Evolutionary conservation across 2,797 vertebrate genomes (phyloP).

Genomic region (Delichon dasypus): DNA sequence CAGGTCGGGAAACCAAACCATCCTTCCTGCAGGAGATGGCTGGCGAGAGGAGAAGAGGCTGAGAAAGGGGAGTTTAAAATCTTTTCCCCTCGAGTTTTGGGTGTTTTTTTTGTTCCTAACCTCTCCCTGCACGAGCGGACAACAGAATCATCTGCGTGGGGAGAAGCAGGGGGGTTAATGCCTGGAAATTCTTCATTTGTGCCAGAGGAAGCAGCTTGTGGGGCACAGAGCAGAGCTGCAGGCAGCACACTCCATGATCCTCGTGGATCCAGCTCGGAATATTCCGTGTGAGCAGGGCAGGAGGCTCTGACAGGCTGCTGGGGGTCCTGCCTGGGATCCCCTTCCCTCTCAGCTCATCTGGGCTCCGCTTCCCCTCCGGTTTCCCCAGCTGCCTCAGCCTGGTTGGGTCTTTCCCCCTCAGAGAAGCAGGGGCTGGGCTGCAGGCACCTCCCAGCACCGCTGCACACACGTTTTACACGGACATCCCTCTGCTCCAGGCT

Average conservation of each 20-base stretch:
- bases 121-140: background rate
- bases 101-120: background rate
- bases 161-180: too few species aligned
- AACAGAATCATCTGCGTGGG: background rate
- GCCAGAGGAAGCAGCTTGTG: background rate
- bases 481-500: accelerated
- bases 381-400: background rate
- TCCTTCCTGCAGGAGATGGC: background rate
- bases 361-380: background rate
- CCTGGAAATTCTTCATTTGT: background rate
- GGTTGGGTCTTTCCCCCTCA: background rate
- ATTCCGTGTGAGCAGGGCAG: background rate
- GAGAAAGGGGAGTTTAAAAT: background rate
- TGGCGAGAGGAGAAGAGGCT: background rate
- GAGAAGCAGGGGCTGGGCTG: background rate
- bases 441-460: background rate
- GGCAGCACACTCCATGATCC: accelerated
- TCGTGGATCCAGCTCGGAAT: background rate
- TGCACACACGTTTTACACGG: accelerated
- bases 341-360: background rate
- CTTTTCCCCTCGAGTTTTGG: background rate
- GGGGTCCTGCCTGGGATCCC: background rate
- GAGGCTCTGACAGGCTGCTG: background rate
- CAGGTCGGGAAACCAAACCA: background rate
- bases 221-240: background rate